Evolutionary conservation across 2,113 vertebrate species (phyloP), one percentile per base, ranked within the genome.

Genomic region (Neopipo cinnamomea): DNA sequence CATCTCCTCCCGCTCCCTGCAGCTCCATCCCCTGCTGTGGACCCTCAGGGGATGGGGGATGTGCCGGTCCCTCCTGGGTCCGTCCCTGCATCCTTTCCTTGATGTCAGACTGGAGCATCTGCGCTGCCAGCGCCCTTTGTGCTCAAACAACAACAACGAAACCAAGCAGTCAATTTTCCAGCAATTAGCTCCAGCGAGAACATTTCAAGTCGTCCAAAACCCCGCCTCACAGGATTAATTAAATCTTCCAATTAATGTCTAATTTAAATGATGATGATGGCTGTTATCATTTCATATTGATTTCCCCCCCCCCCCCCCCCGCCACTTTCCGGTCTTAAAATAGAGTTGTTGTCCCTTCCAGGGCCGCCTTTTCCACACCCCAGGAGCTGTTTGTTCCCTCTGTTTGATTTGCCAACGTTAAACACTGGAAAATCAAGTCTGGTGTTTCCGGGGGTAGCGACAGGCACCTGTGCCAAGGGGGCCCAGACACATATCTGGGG

Each of bases 181-280:
- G 95, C 93, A 94, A 96, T 96, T 96, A 96, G 89, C 96, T 31
- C 5, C 49, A 21, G 76, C 10, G 20, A 93, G 85, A 94, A 92
- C 79, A 55, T 89, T 91, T 79, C 89, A 85, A 85, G 62, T 39
- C 65, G 18, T 88, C 42, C 86, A 46, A 80, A 95, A 35, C 91
- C 55, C 87, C 92, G 8, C 92, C 92, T 39, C 0, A 1, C 73
- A 41, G 66, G 89, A 96, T 97, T 98, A 97, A 98, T 98, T 97
- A 98, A 97, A 94, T 94, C 96, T 94, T 88, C 97, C 97, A 96
- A 97, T 97, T 97, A 98, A 98, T 94, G 97, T 77, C 96, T 96
- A 74, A 88, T 98, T 98, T 98, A 97, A 96, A 96, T 80, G 88
- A 96, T 6, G 68, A 93, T 95, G 97, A 92, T 86, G 87, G 93